These are phyloP conservation scores for Dynastes tityus DNA, from an alignment of 2,888 invertebrate species.

Conservation along the genomic window DNA sequence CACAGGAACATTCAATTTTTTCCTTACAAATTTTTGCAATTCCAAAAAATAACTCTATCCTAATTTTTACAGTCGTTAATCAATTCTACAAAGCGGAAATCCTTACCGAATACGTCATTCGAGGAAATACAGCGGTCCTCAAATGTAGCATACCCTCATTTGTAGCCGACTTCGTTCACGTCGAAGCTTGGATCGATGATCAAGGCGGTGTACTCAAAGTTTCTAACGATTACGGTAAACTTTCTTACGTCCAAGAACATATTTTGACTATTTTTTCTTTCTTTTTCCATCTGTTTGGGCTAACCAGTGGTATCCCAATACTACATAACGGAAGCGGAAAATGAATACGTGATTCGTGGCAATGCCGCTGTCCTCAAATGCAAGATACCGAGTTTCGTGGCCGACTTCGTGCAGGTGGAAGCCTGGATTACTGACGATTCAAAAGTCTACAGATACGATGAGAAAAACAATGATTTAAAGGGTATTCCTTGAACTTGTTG, in stretches of 20 bases:
- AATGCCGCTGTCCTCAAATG: constrained; percentile 94
- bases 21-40: no score
- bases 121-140: constrained; percentile 89
- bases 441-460: constrained; percentile 76
- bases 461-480: constrained; percentile 60
- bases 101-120: constrained; percentile 91
- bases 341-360: constrained; percentile 94
- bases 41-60: constrained; percentile 62
- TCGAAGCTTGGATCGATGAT: constrained; percentile 87
- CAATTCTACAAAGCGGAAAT: constrained; percentile 90
- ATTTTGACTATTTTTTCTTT: neutral
- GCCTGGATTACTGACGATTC: constrained; percentile 88
- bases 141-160: constrained; percentile 94
- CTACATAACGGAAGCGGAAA: constrained; percentile 93
- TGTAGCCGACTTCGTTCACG: constrained; percentile 92
- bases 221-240: constrained; percentile 73
- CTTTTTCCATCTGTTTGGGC: constrained; percentile 61
- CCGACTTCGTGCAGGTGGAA: constrained; percentile 91
- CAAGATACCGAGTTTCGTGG: constrained; percentile 95
- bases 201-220: constrained; percentile 73
- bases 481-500: constrained; percentile 3
- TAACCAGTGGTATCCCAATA: constrained; percentile 87
- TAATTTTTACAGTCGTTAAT: constrained; percentile 81
- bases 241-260: neutral
- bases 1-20: no score